These are phyloP conservation scores for Colinus virginianus DNA, from an alignment of 2,113 vertebrate genomes.

Conservation along the genomic window DNA sequence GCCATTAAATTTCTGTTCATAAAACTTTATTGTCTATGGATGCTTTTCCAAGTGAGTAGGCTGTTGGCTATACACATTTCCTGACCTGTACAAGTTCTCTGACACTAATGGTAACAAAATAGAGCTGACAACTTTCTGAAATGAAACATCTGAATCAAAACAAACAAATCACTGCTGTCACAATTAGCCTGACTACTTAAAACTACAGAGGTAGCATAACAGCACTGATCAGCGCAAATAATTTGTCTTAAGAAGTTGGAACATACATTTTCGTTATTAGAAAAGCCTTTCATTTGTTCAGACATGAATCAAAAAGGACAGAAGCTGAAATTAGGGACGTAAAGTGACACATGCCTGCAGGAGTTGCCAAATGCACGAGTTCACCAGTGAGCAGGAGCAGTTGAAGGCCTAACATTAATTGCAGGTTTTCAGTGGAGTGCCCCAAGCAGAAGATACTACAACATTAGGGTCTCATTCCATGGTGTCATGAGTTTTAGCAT, in stretches of 20 bases:
- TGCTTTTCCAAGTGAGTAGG: slow-evolving; percentile 60
- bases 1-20: slow-evolving; percentile 34
- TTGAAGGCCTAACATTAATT: background rate
- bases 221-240: background rate
- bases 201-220: background rate
- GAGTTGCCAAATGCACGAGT: background rate
- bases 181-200: background rate
- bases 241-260: background rate
- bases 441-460: background rate
- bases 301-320: background rate
- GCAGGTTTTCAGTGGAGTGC: background rate
- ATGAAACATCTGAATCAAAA: background rate
- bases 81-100: slow-evolving; percentile 15
- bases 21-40: slow-evolving; percentile 23
- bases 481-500: background rate
- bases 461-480: background rate
- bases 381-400: background rate
- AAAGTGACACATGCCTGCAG: background rate
- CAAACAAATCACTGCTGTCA: background rate
- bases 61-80: background rate
- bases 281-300: background rate
- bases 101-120: slow-evolving; percentile 27
- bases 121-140: background rate
- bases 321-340: background rate
- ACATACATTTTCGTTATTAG: background rate